Evolutionary conservation across 2,888 invertebrate species (phyloP), one percentile per base, ranked within the genome.

Genomic region (Sceliomorpha sp.): DNA sequence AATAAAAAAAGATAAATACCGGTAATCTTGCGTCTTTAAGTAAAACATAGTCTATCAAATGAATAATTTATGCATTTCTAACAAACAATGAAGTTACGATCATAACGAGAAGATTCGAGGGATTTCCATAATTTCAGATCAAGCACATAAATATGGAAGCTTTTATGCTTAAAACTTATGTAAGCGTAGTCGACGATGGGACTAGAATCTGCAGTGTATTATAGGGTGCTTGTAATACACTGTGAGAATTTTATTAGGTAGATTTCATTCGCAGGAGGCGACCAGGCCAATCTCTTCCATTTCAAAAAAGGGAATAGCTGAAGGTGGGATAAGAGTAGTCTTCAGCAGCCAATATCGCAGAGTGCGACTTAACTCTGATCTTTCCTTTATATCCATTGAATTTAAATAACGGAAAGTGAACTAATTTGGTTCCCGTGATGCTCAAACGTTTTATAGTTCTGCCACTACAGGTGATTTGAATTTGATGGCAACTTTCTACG

Each of bases 321-420:
- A 53, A 69, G 48, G 44, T 32, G 37, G 53, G 42, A 56, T 51
- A 60, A 70, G 56, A 72, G 58, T 55, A 55, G 73, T 70, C 76
- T 79, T 81, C 72, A 75, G 75, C 79, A 81, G 82, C 77, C 84
- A 84, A 84, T 84, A 82, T 80, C 79, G 76, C 70, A 63, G 74
- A 80, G 80, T 79, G 76, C 77, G 82, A 82, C 79, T 83, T 80
- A 83, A 72, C 71, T 75, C 64, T 82, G 82, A 84, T 84, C 83
- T 81, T 74, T 70, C 74, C 74, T 83, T 82, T 82, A 82, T 82
- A 80, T 76, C 72, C 73, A 62, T 42, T 71, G 78, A 80, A 83
- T 84, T 84, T 82, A 78, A 84, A 82, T 84, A 82, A 84, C 81
- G 77, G 78, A 77, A 74, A 64, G 74, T 36, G 70, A 40, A 76